Base-by-base conservation (phyloP, 2,797 vertebrate species). In the Odontamblyopus lacepedii region DNA sequence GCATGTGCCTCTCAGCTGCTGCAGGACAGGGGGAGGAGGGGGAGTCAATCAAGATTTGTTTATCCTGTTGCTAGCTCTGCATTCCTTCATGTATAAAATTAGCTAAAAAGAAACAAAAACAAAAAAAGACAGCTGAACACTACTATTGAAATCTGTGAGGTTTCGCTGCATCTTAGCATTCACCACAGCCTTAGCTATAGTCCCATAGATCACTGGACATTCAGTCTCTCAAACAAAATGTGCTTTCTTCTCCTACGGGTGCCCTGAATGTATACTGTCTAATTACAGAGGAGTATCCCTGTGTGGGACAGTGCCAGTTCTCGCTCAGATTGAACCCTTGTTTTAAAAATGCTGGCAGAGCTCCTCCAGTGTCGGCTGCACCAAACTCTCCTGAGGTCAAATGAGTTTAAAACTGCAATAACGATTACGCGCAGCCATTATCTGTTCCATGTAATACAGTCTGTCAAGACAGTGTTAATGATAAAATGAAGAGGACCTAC, bases 231-330 rank as follows among this genome's bases (percentile, higher is more conserved):
- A 78, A 32, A 85, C 83, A 83, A 67, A 81, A 74, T n/a, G 35
- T 1, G 72, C 79, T 71, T 83, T 81, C 83, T 90, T 88, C 68
- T 69, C 78, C 77, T 85, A 84, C 77, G 82, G 77, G 63, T 64
- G 56, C 38, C 23, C 64, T 88, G 82, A 89, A 86, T 81, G 76
- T 72, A 63, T 73, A 73, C 77, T 75, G 82, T 90, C 87, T 91
- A 87, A 89, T 91, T 84, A 90, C 70, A 69, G 77, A 84, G 78
- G 88, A 88, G 88, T 84, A 84, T 88, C 83, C 79, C 76, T 75
- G 69, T 75, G 87, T 72, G 69, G 73, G 77, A 70, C 1, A 16
- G 62, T 63, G 74, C 80, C 75, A 75, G 81, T 61, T 63, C 67
- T 7, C 78, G 5, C 83, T 65, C 72, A 77, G 80, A 86, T 82